These are phyloP conservation scores for Archocentrus centrarchus DNA, from an alignment of 2,113 vertebrate species.

Conservation along the genomic window DNA sequence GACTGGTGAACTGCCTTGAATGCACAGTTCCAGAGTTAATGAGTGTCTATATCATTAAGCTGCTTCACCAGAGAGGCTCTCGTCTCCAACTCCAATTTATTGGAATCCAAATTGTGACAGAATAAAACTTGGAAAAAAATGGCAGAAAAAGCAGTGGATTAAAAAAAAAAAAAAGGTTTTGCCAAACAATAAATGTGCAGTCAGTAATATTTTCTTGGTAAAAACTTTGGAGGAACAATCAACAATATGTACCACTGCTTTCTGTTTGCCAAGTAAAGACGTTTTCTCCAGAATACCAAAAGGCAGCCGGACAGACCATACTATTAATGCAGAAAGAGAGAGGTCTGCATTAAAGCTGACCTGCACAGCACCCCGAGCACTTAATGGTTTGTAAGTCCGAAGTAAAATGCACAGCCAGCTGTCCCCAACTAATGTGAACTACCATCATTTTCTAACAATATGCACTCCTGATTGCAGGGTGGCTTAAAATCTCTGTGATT, in stretches of 20 bases:
- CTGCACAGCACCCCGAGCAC: not conserved
- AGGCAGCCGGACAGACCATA: not conserved
- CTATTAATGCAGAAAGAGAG: not conserved
- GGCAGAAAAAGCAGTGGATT: not conserved
- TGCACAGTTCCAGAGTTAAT: too few species aligned
- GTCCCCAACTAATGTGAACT: not conserved
- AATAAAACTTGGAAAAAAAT: not conserved
- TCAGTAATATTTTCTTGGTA: not conserved
- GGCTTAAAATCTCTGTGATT: slow-evolving; percentile 6
- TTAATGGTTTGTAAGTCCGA: not conserved
- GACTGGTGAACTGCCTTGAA: too few species aligned
- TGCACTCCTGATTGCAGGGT: slow-evolving; percentile 12
- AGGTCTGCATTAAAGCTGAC: slow-evolving; percentile 15
- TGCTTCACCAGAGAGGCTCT: not conserved
- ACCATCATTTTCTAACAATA: not conserved
- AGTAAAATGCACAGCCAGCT: slow-evolving; percentile 21
- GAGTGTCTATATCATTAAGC: not conserved
- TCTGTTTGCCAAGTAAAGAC: not conserved
- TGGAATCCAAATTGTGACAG: not conserved
- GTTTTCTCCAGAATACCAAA: not conserved
- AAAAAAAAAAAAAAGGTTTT: not conserved
- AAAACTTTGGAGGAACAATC: not conserved
- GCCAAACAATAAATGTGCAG: not conserved
- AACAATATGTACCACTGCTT: not conserved
- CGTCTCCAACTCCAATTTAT: not conserved